Base-by-base conservation (phyloP, 2,113 vertebrate species). In the Cephalopholis sonnerati region DNA sequence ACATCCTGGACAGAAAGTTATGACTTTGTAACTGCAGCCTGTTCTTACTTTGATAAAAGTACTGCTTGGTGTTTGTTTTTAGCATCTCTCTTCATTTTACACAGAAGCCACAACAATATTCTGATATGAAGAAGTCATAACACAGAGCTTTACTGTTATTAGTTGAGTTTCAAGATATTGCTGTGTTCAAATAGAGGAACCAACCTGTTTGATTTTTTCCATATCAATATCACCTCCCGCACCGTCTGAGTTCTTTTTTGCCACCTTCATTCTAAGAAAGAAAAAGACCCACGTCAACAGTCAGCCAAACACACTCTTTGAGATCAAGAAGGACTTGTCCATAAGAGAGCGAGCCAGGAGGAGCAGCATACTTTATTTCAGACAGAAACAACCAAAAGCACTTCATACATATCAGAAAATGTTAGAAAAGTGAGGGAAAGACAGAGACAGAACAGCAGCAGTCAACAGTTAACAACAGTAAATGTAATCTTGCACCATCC, bases 161-260 rank as follows among this genome's bases (percentile, higher is more conserved):
- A 11, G 13, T 27, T 0, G 2, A 44, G 18, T 41, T 48, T 44
- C 13, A 58, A 15, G 17, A 41, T 65, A 54, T 29, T 41, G 16
- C 17, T 57, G 1, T 7, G 32, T 36, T 36, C 32, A 69, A 61
- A 25, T 25, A 62, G 8, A 77, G 41, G 24, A 70, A 73, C 82
- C 69, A 91, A 97, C 97, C 96, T 98, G 95, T 75, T 97, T 98
- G 61, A 98, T 80, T 81, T 87, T 93, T 73, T 97, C 96, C 90
- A 96, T 73, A 48, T 96, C 95, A 1, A 81, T 84, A 2, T 92
- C 88, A 79, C 51, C 71, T 59, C 50, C 88, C 22, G 90, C 50
- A 36, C 68, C 92, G 13, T 92, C 93, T 3, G 83, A 87, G 29
- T 57, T 85, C 0, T 93, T 95, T 44, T 93, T 91, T 0, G 80